These are phyloP conservation scores for Battus philenor DNA, from an alignment of 1,140 invertebrate genomes.

Conservation along the genomic window DNA sequence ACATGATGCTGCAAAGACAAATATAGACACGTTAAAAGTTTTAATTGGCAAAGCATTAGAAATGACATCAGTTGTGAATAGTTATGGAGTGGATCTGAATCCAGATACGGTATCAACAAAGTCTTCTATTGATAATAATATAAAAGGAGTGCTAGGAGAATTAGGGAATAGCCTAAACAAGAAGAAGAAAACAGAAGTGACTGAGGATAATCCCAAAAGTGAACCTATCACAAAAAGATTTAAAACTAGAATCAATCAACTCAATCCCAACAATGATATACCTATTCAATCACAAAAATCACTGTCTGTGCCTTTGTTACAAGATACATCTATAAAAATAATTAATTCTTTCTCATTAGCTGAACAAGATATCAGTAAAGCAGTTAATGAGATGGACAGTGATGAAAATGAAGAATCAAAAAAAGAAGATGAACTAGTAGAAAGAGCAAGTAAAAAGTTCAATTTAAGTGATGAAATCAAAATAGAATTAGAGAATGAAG, in stretches of 20 bases:
- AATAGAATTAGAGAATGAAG: not conserved
- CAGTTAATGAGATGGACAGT: not conserved
- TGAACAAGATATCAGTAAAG: not conserved
- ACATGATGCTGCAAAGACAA: constrained; percentile 28
- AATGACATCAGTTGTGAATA: constrained; percentile 37
- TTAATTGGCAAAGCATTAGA: constrained; percentile 44
- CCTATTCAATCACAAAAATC: not conserved
- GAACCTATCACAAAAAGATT: constrained; percentile 21
- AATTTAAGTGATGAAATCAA: not conserved
- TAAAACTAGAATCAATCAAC: constrained; percentile 4
- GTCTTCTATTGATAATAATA: constrained; percentile 21
- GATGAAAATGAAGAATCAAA: constrained; percentile 6
- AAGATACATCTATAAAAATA: constrained; percentile 27
- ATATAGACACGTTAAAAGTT: constrained; percentile 26
- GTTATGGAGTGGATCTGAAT: constrained; percentile 23
- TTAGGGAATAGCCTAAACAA: not conserved
- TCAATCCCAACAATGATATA: not conserved
- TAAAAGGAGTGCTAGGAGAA: not conserved
- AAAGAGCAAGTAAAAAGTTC: not conserved
- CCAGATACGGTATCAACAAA: constrained; percentile 9
- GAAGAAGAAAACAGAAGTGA: not conserved
- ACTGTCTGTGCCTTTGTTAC: not conserved
- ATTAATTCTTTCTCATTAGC: constrained; percentile 38
- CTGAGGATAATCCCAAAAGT: constrained; percentile 22
- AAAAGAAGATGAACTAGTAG: constrained; percentile 1